Evolutionary conservation across 2,113 vertebrate genomes (phyloP), one percentile per base, ranked within the genome.

Genomic region (Petrocephalus zakoni): DNA sequence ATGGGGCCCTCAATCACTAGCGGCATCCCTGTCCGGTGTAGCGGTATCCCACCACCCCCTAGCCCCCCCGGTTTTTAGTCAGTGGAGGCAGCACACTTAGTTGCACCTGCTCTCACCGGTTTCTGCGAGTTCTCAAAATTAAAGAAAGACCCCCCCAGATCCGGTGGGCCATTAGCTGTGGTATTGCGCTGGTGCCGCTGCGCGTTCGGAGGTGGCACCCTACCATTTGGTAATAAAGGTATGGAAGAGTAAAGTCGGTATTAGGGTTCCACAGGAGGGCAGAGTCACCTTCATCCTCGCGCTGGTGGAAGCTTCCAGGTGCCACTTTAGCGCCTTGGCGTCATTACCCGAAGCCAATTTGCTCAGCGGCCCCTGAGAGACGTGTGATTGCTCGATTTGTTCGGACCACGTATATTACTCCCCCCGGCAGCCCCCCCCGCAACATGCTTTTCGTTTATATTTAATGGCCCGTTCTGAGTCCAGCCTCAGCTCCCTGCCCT

Each of bases 301-400:
- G 37, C 29, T 0, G 34, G 6, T 29, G 17, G 72, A 42, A 78
- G 72, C 29, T 78, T 75, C 34, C 11, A 13, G 72, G 6, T 3
- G 4, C 61, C 0, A 2, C 61, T 29, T 11, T 17, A 55, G 52
- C 8, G 47, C n/a, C 21, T 86, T 5, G 29, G 51, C 56, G 9
- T 37, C 13, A 86, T 86, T 86, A 86, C 25, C 51, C 15, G 13
- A n/a, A 86, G 84, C 17, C 84, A 86, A 86, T 86, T 56, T 86
- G 7, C 53, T n/a, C 84, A 86, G 52, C 10, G 52, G 52, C 13
- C 84, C 49, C 84, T 34, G 52, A 25, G 84, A 21, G 78, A 21
- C 34, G 29, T 86, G 52, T 6, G 52, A 86, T 86, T 37, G 11
- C 84, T 7, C 34, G 25, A 55, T 86, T 86, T 85, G 83, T 85